Conservation (phyloP, 2,888 invertebrate genomes). For the Augiades crinisus region DNA sequence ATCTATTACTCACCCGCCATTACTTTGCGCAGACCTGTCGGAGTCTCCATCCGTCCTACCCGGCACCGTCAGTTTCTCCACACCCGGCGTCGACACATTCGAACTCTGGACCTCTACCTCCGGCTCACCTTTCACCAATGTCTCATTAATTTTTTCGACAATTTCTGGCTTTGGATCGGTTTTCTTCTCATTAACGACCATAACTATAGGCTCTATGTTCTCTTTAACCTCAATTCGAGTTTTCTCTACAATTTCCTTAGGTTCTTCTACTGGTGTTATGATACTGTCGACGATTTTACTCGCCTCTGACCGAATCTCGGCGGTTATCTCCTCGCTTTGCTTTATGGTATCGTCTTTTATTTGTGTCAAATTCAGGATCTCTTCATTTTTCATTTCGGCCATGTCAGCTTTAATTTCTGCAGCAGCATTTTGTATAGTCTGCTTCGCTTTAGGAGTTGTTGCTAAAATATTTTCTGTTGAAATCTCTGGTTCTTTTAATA, state of each 20-base stretch:
- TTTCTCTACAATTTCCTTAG: constrained; percentile 47
- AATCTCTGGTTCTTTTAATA: constrained; percentile 72
- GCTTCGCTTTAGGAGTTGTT: constrained; percentile 42
- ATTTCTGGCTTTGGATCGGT: constrained; percentile 44
- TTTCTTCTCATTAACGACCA: constrained; percentile 67
- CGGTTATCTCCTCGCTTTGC: constrained; percentile 50
- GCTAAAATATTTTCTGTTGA: constrained; percentile 69
- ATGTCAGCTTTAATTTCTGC: constrained; percentile 53
- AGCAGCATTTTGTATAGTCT: constrained; percentile 45
- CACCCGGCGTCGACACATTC: constrained; percentile 68
- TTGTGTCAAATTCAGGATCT: constrained; percentile 47
- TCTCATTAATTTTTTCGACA: constrained; percentile 59
- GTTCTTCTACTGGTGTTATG: constrained; percentile 71
- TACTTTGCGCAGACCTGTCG: constrained; percentile 64
- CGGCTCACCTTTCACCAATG: constrained; percentile 80
- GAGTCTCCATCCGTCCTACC: constrained; percentile 60
- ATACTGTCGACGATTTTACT: constrained; percentile 71
- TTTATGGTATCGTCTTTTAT: constrained; percentile 54
- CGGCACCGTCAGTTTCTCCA: constrained; percentile 47
- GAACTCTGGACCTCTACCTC: constrained; percentile 83
- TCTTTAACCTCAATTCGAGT: constrained; percentile 43
- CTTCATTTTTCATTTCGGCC: constrained; percentile 51
- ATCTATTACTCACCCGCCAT: constrained; percentile 72
- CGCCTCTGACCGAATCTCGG: constrained; percentile 63
- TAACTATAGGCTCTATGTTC: constrained; percentile 65